Percentiles rank a stretch among this genome's conserved stretches.
Evolutionary conservation across 2,113 vertebrate species (phyloP).

Genomic region (Lophura nycthemera): DNA sequence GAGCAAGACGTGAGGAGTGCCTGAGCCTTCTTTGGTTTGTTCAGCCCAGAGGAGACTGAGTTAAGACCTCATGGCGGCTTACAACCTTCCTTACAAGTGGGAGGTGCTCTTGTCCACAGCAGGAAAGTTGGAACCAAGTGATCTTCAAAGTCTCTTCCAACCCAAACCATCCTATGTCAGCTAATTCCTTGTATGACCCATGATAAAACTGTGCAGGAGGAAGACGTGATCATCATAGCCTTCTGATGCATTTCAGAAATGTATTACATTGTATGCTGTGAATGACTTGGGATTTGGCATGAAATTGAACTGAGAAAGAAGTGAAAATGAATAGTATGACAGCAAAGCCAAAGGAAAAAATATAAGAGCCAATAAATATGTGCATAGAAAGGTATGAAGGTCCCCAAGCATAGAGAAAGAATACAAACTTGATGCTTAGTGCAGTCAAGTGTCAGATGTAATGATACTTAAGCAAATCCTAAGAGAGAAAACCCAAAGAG

Average conservation of each 20-base stretch:
- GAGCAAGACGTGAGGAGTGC: too few relatives aligned
- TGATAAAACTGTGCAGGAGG: neutral
- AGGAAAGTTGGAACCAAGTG: neutral
- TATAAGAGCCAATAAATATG: neutral
- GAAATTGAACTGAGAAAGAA: neutral
- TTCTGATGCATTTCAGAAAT: neutral
- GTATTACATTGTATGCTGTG: neutral
- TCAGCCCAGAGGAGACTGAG: too few relatives aligned
- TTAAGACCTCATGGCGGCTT: too few relatives aligned
- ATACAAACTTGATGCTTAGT: neutral
- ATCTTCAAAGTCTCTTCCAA: neutral
- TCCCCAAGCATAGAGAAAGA: neutral
- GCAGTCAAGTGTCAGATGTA: neutral
- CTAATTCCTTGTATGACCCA: neutral
- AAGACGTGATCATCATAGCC: neutral
- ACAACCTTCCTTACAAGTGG: too few relatives aligned
- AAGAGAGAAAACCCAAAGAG: neutral
- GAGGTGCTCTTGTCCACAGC: neutral
- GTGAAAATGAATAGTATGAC: neutral
- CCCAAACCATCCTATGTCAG: neutral
- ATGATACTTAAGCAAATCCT: neutral
- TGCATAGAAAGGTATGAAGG: neutral
- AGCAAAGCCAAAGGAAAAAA: neutral
- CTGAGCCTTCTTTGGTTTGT: too few relatives aligned
- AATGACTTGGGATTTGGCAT: accelerated